Evolutionary conservation across 2,113 vertebrate species (phyloP).

Genomic region (Dissostichus mawsoni): DNA sequence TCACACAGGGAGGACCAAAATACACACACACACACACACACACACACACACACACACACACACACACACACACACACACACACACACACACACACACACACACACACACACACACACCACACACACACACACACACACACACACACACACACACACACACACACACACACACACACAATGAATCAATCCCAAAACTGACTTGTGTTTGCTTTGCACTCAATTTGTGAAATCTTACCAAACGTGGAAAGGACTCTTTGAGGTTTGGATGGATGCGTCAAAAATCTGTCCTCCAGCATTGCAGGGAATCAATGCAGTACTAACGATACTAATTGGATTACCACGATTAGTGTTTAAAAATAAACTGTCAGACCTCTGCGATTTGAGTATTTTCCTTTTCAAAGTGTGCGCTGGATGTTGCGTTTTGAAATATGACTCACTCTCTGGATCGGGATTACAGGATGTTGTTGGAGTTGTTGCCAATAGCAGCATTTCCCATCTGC

Average conservation of each 20-base stretch:
- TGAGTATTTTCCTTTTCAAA: constrained; percentile 40
- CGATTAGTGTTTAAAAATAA: constrained; percentile 36
- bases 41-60: constrained; percentile 3
- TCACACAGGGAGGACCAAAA: constrained; percentile 46
- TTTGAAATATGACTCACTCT: constrained; percentile 62
- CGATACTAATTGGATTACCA: constrained; percentile 53
- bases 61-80: constrained; percentile 12
- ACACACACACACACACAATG: constrained; percentile 5
- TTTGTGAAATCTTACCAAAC: constrained; percentile 47
- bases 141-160: constrained; percentile 16
- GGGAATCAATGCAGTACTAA: constrained; percentile 19
- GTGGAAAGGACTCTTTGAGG: constrained; percentile 28
- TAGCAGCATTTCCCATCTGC: constrained; percentile 49
- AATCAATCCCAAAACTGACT: constrained; percentile 37
- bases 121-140: neutral
- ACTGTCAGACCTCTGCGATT: constrained; percentile 47
- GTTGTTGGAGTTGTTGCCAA: constrained; percentile 62
- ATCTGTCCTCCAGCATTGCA: constrained; percentile 35
- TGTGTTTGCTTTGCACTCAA: constrained; percentile 44
- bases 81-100: neutral
- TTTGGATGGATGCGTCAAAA: constrained; percentile 41
- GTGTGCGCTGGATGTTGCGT: constrained; percentile 42
- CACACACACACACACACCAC: constrained; percentile 5
- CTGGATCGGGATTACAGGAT: constrained; percentile 63
- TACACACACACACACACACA: neutral